Conservation (phyloP, 2,113 vertebrate genomes). For the Datnioides undecimradiatus region DNA sequence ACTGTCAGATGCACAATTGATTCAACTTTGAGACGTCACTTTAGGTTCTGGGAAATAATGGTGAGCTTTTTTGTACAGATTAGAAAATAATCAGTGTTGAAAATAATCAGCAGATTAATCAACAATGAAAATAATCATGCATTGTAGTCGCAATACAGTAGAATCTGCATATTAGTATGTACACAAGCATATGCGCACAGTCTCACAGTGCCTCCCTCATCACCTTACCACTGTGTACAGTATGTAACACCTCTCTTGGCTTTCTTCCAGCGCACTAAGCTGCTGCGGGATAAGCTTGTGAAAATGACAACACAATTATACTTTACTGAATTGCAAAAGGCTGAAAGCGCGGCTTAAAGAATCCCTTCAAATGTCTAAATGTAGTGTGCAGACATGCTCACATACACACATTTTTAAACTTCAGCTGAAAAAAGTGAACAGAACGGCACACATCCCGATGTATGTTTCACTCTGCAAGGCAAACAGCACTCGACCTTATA, state of each 20-base stretch:
- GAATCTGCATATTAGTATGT: background rate
- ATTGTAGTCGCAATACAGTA: too few species aligned
- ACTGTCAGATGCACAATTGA: too few species aligned
- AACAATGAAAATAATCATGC: too few species aligned
- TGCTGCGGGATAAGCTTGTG: constrained; percentile 47
- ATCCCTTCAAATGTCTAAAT: constrained; percentile 43
- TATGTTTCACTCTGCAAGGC: constrained; percentile 46
- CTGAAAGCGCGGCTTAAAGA: constrained; percentile 38
- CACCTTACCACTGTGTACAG: constrained; percentile 6
- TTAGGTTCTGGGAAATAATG: too few species aligned
- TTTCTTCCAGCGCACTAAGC: constrained; percentile 58
- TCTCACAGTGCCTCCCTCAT: background rate
- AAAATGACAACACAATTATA: constrained; percentile 68
- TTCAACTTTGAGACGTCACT: too few species aligned
- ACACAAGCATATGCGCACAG: background rate
- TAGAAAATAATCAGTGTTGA: too few species aligned
- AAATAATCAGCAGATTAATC: too few species aligned
- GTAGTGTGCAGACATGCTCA: background rate
- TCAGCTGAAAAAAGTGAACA: constrained; percentile 37
- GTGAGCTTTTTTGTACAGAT: too few species aligned
- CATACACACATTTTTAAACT: constrained; percentile 14
- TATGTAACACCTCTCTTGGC: constrained; percentile 52
- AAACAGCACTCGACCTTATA: constrained; percentile 36
- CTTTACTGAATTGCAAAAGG: constrained; percentile 41
- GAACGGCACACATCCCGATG: background rate